These are phyloP conservation scores for Protula sp. DNA, from an alignment of 2,888 invertebrate species.

Conservation along the genomic window DNA sequence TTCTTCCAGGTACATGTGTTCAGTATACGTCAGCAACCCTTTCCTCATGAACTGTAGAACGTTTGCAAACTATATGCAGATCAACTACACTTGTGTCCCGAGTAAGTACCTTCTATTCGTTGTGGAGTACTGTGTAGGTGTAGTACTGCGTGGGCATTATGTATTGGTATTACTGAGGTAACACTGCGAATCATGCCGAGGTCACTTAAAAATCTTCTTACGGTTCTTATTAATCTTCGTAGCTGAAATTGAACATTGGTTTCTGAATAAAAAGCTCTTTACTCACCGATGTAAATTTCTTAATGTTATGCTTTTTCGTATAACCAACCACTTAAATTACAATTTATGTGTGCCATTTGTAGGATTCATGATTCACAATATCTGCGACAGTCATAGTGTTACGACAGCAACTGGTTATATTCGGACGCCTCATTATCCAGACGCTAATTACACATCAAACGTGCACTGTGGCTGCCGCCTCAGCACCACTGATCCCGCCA, in stretches of 20 bases:
- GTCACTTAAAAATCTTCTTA: too few relatives aligned
- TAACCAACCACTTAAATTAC: too few relatives aligned
- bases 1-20: slow-evolving; percentile 7
- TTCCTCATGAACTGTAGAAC: slow-evolving; percentile 17
- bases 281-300: too few relatives aligned
- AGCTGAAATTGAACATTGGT: too few relatives aligned
- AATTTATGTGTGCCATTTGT: too few relatives aligned
- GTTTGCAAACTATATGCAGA: slow-evolving; percentile 21
- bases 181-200: too few relatives aligned
- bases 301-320: too few relatives aligned
- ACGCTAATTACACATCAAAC: slow-evolving; percentile 9
- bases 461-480: slow-evolving; percentile 13
- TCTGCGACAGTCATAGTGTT: neutral
- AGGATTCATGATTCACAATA: neutral
- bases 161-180: too few relatives aligned
- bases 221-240: too few relatives aligned
- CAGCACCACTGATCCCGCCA: slow-evolving; percentile 9
- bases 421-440: slow-evolving; percentile 14
- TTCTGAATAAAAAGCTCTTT: too few relatives aligned
- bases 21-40: slow-evolving; percentile 19
- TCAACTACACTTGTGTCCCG: slow-evolving; percentile 19
- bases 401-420: slow-evolving; percentile 6
- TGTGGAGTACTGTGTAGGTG: too few relatives aligned
- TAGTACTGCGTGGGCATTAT: too few relatives aligned
- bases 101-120: slow-evolving; percentile 9